phyloP scores from a whole-genome alignment of 2,113 vertebrate genomes.

The Barbus barbus region DNA sequence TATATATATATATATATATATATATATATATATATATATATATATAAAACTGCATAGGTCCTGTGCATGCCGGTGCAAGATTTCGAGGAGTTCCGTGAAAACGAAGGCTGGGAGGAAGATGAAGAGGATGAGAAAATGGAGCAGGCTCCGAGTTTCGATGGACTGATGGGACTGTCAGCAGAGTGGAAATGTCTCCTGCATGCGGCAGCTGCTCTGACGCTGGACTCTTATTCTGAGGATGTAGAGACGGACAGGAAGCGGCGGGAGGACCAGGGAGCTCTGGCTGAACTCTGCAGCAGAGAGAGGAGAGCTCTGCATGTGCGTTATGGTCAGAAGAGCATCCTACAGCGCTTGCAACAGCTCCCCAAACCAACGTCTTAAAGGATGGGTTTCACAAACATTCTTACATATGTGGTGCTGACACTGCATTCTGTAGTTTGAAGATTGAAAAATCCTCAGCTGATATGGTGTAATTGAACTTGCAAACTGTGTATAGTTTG shows the following conservation, averaged over 20 bases:
- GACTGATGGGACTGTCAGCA: slow-evolving; percentile 72
- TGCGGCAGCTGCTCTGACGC: slow-evolving; percentile 73
- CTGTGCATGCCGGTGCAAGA: slow-evolving; percentile 85
- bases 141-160: slow-evolving; percentile 71
- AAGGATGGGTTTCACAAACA: not conserved
- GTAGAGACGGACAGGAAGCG: slow-evolving; percentile 73
- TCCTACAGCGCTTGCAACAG: slow-evolving; percentile 80
- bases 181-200: slow-evolving; percentile 81
- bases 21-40: too few species aligned
- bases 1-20: too few species aligned
- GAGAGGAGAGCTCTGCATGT: slow-evolving; percentile 86
- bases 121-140: slow-evolving; percentile 68
- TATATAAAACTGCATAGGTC: slow-evolving; percentile 57
- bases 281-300: slow-evolving; percentile 71
- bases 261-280: slow-evolving; percentile 67
- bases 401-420: not conserved
- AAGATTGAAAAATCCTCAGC: not conserved
- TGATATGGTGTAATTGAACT: not conserved
- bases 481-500: not conserved
- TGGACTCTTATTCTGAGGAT: slow-evolving; percentile 73
- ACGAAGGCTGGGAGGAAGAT: slow-evolving; percentile 79
- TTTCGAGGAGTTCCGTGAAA: slow-evolving; percentile 82
- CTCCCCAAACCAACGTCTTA: slow-evolving; percentile 62
- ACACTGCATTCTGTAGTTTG: not conserved
- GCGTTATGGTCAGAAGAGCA: slow-evolving; percentile 86